Evolutionary conservation across 2,888 invertebrate genomes (phyloP), one percentile per base, ranked within the genome.

Genomic region (Holacanthella duospinosa): DNA sequence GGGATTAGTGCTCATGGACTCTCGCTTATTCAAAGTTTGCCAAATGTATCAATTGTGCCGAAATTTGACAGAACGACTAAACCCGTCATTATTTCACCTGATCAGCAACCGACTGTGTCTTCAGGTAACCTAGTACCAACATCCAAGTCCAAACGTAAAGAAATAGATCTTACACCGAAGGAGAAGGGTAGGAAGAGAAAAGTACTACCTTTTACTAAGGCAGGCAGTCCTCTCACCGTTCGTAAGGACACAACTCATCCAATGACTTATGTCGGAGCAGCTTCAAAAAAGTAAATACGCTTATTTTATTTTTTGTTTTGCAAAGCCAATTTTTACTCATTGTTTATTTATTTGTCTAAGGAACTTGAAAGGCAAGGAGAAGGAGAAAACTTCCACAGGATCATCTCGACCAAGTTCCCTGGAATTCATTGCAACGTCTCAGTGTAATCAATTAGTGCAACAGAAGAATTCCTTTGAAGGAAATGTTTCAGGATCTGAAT

Each of bases 41-140:
- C 73, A 53, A 73, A 73, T 61, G 70, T 71, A 3, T 73, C 73
- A 3, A 73, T 73, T 59, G 73, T 73, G 26, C 73, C 73, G 55
- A 67, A 65, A 57, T 73, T 73, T 61, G 71, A 73, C 60, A 64
- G 73, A 60, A 69, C 67, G 59, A 67, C 71, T 0, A 66, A 68
- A 44, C 62, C 67, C 3, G 60, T 65, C 9, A 59, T 59, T 9
- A 44, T 48, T 29, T 59, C 55, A 1, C 54, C 61, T 19, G 58
- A 60, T 28, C 63, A 63, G 54, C 48, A 63, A 58, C 63, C 55
- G 26, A 58, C 62, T 16, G 59, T 60, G 53, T 43, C 55, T 2
- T 28, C 28, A 25, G 61, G 29, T 25, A 60, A 54, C 24, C 59
- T 9, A 43, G 27, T 48, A 19, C 26, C 9, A 28, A 16, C n/a